Evolutionary conservation across 2,797 vertebrate genomes (phyloP).

Genomic region (Anabas testudineus): DNA sequence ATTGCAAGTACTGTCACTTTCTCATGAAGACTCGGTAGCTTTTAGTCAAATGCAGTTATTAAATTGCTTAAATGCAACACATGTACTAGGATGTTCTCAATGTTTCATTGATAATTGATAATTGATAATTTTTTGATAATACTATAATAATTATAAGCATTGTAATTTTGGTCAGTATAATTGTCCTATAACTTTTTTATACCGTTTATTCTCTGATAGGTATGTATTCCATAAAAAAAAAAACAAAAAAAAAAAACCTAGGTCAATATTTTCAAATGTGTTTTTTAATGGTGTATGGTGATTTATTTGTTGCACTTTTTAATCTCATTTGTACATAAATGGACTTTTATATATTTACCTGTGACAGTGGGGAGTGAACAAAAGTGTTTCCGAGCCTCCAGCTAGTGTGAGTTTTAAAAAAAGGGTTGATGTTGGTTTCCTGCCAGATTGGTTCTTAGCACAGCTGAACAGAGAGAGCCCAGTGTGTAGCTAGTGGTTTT

Average conservation of each 20-base stretch:
- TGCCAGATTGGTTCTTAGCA: constrained; percentile 48
- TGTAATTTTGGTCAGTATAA: too few relatives aligned
- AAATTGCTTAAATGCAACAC: too few relatives aligned
- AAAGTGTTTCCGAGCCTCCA: constrained; percentile 10
- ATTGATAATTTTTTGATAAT: too few relatives aligned
- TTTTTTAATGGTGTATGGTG: too few relatives aligned
- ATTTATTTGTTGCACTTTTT: not conserved
- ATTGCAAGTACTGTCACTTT: too few relatives aligned
- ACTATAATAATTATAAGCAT: too few relatives aligned
- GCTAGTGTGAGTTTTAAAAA: constrained; percentile 9
- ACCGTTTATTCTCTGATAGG: not conserved
- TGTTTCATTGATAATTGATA: too few relatives aligned
- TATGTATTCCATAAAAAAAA: not conserved
- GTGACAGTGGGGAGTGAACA: not conserved
- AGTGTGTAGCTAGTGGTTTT: constrained; percentile 29
- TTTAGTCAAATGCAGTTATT: too few relatives aligned
- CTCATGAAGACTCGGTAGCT: too few relatives aligned
- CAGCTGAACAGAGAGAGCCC: constrained; percentile 50
- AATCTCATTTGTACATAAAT: not conserved
- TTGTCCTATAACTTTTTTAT: too few relatives aligned
- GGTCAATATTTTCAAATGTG: too few relatives aligned
- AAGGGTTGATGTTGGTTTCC: constrained; percentile 41
- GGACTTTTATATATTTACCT: not conserved
- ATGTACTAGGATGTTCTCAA: too few relatives aligned
- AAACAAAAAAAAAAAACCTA: not conserved